Base-by-base conservation (phyloP, 2,888 invertebrate genomes). In the Amphimallon solstitiale region DNA sequence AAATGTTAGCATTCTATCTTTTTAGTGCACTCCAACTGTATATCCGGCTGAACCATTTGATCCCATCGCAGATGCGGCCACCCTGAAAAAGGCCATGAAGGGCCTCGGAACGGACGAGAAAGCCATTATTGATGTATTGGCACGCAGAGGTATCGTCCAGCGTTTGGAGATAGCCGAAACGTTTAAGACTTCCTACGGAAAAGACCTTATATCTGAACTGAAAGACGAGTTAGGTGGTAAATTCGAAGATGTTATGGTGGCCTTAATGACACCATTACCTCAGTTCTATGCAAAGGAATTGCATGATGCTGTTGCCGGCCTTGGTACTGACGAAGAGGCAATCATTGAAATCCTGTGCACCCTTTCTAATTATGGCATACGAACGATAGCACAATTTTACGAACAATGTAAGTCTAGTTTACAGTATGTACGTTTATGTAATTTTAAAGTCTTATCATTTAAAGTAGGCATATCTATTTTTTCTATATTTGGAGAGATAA, bases 261-360 rank as follows among this genome's bases (percentile, higher is more conserved):
- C 93, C 0, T 84, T 97, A 71, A 94, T 96, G 95, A 94, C 93
- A 2, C 94, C 94, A 2, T 83, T 93, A 69, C 92, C 92, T 7
- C 94, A 95, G 82, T 97, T 91, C 85, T 94, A 96, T 83, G 97
- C 96, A 65, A 92, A 92, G 83, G 93, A 94, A 80, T 84, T 97
- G 62, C 91, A 95, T 78, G 91, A 93, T 78, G 96, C 97, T 54
- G 91, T 97, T 66, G 83, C 90, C 72, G 95, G 96, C 29, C 49
- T 93, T 48, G 96, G 96, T 59, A 97, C 97, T 15, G 94, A 94
- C 76, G 94, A 95, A 78, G 92, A 92, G 77, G 93, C 94, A 52
- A 90, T 97, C 77, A 93, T 96, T 71, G 97, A 97, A 84, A 94
- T 97, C 77, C 87, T 97, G 62, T 95, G 95, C 85, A 94, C 96